Base-by-base conservation (phyloP, 2,797 vertebrate species). In the Sebastes matsubarae region DNA sequence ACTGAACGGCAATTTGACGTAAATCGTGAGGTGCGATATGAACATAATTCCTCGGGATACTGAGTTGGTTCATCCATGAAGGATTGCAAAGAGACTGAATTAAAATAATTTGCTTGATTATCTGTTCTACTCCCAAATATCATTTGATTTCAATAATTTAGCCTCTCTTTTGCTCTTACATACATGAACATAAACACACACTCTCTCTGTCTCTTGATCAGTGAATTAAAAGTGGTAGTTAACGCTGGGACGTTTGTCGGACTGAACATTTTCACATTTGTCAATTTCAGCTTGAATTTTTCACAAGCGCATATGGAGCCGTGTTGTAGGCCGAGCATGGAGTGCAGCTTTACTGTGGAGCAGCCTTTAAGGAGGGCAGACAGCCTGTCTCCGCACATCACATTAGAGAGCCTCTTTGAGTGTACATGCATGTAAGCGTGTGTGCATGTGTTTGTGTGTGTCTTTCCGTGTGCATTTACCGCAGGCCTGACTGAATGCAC, bases 361-460 rank as follows among this genome's bases (percentile, higher is more conserved):
- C 86, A 69, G 71, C 77, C 82, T 84, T 88, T 93, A 88, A 93
- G 82, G 80, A 92, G 87, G 85, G 85, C 77, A 92, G 92, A 93
- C 93, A 93, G 80, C 87, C 83, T 90, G 92, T 93, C 90, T 91
- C 79, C 50, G 42, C 80, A 82, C 84, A 93, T 94, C 87, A 90
- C 87, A 90, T 88, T 90, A 89, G 60, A 87, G 42, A 84, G 63
- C 76, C 70, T 83, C 70, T 87, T 88, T 90, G 80, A 81, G 66
- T 73, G 72, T 77, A 70, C 76, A 77, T 68, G 78, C 81, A 82
- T 85, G 83, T 68, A 75, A 30, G 74, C 57, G 34, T 81, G 80
- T 77, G 76, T 74, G 46, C 57, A 25, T 18, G 59, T 64, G 70
- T 27, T 4, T 81, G 67, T 72, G 68, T 70, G 78, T 68, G 6